Base-by-base conservation (phyloP, 2,113 vertebrate species). In the Grammomys surdaster region DNA sequence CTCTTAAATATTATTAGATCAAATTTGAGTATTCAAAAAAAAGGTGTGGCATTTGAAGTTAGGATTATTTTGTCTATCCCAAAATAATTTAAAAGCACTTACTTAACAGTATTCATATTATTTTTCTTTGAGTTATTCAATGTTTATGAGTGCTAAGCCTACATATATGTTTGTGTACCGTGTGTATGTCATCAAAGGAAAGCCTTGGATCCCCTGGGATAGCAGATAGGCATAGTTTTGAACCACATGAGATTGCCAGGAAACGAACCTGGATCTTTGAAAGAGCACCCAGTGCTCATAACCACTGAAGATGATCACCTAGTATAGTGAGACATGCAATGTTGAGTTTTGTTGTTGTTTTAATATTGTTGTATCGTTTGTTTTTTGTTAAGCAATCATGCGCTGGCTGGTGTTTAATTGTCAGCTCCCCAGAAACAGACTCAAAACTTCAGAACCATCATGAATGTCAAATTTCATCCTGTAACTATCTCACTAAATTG, bases 31-130 rank as follows among this genome's bases (percentile, higher is more conserved):
- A 87, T 48, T 85, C 48, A 75, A 89, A 2, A 70, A 22, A 3
- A 75, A 22, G 92, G 92, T 88, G 72, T 51, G 73, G 16, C 11
- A 73, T 92, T 90, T 92, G 60, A 96, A 92, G 6, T 19, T 73
- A 67, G 33, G 10, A 3, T 33, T 90, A 88, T 75, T 89, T 86
- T 22, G 89, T 63, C 36, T 17, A 91, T 0, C 33, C 3, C 40
- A 89, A 28, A 87, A 73, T 76, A 69, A 40, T n/a, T 20, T 11
- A 88, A 92, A 93, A 65, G 24, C 90, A 84, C 16, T 63, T 36
- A 0, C 92, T 81, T 65, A 89, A 67, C 0, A 89, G 0, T 36
- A 90, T 72, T 90, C 7, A 20, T 0, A 67, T 58, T 90, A 60
- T 80, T 33, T n/a, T 26, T 80, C 69, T n/a, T 26, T 40, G 80